Conservation (phyloP, 2,888 invertebrate genomes). For the Mactromeris polynyma region DNA sequence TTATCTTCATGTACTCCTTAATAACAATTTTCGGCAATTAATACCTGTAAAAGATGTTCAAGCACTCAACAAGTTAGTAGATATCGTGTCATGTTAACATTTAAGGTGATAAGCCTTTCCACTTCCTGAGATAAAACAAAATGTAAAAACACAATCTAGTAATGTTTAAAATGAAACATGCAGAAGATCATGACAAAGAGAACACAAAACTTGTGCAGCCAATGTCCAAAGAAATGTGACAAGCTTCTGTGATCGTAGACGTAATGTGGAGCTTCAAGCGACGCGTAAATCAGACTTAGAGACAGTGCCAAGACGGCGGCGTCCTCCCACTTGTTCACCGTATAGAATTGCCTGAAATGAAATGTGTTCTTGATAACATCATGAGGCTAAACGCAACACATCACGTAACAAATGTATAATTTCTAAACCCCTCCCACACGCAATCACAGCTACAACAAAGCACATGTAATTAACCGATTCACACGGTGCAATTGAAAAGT, state of each 20-base stretch:
- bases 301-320: slow-evolving; percentile 76
- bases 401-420: neutral
- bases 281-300: slow-evolving; percentile 75
- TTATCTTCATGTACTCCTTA: too few species aligned
- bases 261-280: slow-evolving; percentile 80
- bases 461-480: too few species aligned
- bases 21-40: too few species aligned
- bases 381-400: neutral
- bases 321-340: slow-evolving; percentile 77
- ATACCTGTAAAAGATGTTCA: neutral
- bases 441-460: neutral
- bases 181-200: slow-evolving; percentile 80
- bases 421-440: neutral
- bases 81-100: too few species aligned
- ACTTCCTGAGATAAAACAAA: neutral
- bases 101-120: neutral
- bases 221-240: slow-evolving; percentile 77
- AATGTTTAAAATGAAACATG: slow-evolving; percentile 76
- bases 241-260: slow-evolving; percentile 76
- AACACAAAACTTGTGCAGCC: slow-evolving; percentile 79
- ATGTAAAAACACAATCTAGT: slow-evolving; percentile 30
- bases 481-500: too few species aligned
- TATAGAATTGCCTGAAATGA: slow-evolving; percentile 75
- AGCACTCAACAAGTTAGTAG: too few species aligned
- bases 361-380: neutral